Conservation (phyloP, 2,888 invertebrate species). For the Lamproptera curius region DNA sequence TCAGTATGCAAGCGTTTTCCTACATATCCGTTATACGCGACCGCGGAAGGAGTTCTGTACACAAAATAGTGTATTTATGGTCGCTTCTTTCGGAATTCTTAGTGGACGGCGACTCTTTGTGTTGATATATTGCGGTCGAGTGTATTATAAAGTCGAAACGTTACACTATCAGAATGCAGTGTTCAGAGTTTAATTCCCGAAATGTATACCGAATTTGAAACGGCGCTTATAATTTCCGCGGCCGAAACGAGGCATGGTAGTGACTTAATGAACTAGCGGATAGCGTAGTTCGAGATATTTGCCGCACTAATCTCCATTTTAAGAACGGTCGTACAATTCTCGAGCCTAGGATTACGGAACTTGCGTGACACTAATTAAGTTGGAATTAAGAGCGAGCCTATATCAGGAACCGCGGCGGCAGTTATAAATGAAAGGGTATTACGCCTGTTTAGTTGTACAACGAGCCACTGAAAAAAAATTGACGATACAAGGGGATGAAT, state of each 20-base stretch:
- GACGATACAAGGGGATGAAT: conserved; percentile 5
- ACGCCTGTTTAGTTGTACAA: conserved; percentile 60
- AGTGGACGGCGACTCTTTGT: conserved; percentile 68
- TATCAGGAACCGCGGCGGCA: conserved; percentile 71
- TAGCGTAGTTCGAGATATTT: conserved; percentile 73
- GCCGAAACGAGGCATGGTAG: conserved; percentile 32
- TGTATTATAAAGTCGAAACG: background rate
- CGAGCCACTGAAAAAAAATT: conserved; percentile 33
- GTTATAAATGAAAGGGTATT: conserved; percentile 77
- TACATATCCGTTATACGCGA: conserved; percentile 74
- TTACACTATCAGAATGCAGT: background rate
- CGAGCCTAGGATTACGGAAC: conserved; percentile 76
- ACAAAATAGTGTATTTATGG: conserved; percentile 74
- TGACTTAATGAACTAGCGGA: conserved; percentile 59
- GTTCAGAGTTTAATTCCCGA: conserved; percentile 1
- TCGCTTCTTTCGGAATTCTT: conserved; percentile 72
- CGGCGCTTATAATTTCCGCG: background rate
- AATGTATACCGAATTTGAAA: conserved; percentile 2
- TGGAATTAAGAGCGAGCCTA: conserved; percentile 74
- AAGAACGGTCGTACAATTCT: conserved; percentile 74
- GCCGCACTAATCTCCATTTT: conserved; percentile 76
- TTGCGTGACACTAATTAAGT: conserved; percentile 78
- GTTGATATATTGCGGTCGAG: conserved; percentile 63
- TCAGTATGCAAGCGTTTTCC: conserved; percentile 77
- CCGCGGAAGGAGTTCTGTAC: conserved; percentile 73